A percentile compares a stretch with the other conserved stretches of the same genome.
Conservation (phyloP, 1,140 invertebrate species). For the Cataglyphis hispanica region DNA sequence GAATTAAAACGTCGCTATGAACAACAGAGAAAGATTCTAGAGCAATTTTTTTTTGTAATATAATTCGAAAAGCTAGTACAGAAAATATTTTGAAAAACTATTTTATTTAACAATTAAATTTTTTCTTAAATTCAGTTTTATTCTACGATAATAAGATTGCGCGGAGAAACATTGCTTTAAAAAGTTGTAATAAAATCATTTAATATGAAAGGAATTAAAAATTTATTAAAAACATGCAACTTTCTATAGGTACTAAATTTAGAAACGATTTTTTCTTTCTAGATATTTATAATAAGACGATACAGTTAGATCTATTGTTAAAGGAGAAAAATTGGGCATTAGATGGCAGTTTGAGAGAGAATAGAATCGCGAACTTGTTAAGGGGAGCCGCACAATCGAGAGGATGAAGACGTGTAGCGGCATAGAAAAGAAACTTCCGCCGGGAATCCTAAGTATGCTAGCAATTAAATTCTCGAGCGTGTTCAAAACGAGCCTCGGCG, state of each 20-base stretch:
- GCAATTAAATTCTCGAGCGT: constrained; percentile 63
- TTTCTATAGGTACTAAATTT: background rate
- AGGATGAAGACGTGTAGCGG: constrained; percentile 50
- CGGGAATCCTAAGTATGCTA: constrained; percentile 44
- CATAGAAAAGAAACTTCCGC: constrained; percentile 43
- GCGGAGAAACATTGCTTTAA: background rate
- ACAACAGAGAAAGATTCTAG: background rate
- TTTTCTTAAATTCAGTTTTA: background rate
- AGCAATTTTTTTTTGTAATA: background rate
- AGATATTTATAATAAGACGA: too few relatives aligned
- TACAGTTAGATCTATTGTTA: too few relatives aligned
- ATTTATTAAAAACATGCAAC: background rate
- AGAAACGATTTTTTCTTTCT: too few relatives aligned
- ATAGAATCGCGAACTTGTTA: constrained; percentile 38
- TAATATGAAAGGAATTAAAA: background rate
- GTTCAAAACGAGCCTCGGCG: constrained; percentile 47
- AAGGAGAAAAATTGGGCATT: background rate
- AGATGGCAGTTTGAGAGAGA: background rate
- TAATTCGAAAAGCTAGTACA: background rate
- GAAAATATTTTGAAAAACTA: background rate
- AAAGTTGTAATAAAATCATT: background rate
- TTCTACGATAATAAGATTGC: background rate
- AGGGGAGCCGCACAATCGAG: background rate
- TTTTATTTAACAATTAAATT: background rate
- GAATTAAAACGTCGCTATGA: constrained; percentile 47